Evolutionary conservation across 2,113 vertebrate species (phyloP).

Genomic region (Laticauda laticaudata): DNA sequence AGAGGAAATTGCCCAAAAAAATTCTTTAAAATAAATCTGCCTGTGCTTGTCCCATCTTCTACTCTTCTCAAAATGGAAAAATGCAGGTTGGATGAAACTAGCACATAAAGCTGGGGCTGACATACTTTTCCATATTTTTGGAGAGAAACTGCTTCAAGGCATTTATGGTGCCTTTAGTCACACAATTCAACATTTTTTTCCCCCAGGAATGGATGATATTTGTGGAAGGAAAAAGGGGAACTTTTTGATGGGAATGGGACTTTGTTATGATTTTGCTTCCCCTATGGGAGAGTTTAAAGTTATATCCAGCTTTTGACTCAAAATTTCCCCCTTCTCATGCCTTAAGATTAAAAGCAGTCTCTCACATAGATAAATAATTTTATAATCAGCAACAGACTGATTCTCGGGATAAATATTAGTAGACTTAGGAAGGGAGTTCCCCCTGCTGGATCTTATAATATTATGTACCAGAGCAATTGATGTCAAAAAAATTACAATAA

Average conservation of each 20-base stretch:
- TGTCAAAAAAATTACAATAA: not conserved
- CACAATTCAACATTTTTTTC: not conserved
- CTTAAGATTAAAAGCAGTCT: not conserved
- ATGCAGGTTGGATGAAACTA: not conserved
- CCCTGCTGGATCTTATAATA: not conserved
- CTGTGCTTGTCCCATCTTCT: not conserved
- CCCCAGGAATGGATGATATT: not conserved
- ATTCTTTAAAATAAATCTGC: not conserved
- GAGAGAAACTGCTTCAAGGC: not conserved
- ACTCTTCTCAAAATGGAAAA: not conserved
- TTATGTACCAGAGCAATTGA: not conserved
- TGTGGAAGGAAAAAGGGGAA: not conserved
- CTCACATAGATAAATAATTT: not conserved
- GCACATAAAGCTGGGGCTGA: not conserved
- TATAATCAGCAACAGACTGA: not conserved
- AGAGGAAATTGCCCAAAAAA: not conserved
- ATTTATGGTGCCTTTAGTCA: not conserved
- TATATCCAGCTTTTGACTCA: not conserved
- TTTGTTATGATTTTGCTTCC: not conserved
- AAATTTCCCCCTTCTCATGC: not conserved
- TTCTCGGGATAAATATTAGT: not conserved
- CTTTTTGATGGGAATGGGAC: not conserved
- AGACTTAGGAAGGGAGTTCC: not conserved
- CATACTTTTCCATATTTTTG: not conserved
- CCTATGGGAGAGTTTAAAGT: not conserved